Evolutionary conservation across 2,888 invertebrate species (phyloP).

Genomic region (Hyles lineata): DNA sequence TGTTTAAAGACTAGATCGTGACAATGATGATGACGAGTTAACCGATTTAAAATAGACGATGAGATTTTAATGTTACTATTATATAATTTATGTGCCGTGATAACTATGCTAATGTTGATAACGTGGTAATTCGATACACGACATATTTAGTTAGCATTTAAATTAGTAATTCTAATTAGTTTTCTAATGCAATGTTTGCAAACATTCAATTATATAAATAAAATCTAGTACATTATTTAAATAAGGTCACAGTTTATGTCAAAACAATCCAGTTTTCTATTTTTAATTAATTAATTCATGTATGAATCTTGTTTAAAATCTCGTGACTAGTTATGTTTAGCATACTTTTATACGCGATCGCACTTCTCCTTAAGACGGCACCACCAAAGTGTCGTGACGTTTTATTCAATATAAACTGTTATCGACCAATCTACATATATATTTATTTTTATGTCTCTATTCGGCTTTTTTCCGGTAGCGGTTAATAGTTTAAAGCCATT

Average conservation of each 20-base stretch:
- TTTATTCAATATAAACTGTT: slow-evolving; percentile 74
- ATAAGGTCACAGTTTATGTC: background rate
- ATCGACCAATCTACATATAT: slow-evolving; percentile 79
- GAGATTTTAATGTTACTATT: no score
- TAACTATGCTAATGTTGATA: no score
- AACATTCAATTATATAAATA: no score
- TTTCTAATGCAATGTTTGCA: no score
- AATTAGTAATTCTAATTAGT: no score
- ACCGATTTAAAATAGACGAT: no score
- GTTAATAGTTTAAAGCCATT: slow-evolving; percentile 82
- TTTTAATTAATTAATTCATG: background rate
- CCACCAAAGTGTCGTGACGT: slow-evolving; percentile 59
- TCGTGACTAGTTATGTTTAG: background rate
- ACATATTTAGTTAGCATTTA: no score
- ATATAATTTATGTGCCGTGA: no score
- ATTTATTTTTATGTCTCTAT: slow-evolving; percentile 84
- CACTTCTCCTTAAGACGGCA: slow-evolving; percentile 60
- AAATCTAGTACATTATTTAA: background rate
- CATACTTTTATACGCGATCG: slow-evolving; percentile 10
- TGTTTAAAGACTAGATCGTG: no score
- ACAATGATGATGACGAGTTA: no score
- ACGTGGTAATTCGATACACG: no score
- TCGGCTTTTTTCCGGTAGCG: slow-evolving; percentile 81
- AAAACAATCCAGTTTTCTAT: background rate
- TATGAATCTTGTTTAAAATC: background rate